Percentiles rank a stretch among this genome's conserved stretches.
These are phyloP conservation scores for Odontamblyopus rebecca DNA, from an alignment of 2,797 vertebrate genomes.

Conservation along the genomic window DNA sequence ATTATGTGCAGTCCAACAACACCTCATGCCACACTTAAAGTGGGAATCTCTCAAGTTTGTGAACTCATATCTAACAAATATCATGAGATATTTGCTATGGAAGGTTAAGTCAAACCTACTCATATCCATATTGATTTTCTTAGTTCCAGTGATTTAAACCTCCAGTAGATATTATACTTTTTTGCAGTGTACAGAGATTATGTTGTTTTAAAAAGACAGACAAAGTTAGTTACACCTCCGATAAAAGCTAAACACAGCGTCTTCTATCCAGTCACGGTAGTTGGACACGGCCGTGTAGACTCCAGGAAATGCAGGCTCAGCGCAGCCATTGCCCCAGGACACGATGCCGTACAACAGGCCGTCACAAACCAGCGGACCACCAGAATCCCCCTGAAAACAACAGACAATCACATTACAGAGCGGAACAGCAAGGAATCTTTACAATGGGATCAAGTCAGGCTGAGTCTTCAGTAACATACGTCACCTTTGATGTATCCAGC, in stretches of 20 bases:
- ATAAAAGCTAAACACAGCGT: constrained; percentile 76
- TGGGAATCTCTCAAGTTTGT: too few relatives aligned
- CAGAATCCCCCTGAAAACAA: constrained; percentile 80
- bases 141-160: neutral
- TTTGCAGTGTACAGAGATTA: constrained; percentile 9
- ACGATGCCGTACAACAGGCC: constrained; percentile 80
- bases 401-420: neutral
- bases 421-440: neutral
- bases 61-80: too few relatives aligned
- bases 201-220: neutral
- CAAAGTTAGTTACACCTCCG: constrained; percentile 59
- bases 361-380: constrained; percentile 81
- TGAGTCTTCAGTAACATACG: neutral
- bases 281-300: constrained; percentile 81
- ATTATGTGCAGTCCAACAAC: too few relatives aligned
- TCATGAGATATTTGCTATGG: too few relatives aligned
- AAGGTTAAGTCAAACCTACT: neutral
- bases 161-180: neutral
- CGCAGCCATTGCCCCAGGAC: constrained; percentile 82
- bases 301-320: constrained; percentile 74
- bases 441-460: neutral
- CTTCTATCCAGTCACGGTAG: constrained; percentile 81
- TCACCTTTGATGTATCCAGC: neutral
- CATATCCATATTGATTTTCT: neutral
- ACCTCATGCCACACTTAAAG: too few relatives aligned